Percentiles rank a stretch among this genome's conserved stretches.
These are phyloP conservation scores for Lydus trimaculatus DNA, from an alignment of 2,888 invertebrate species.

Conservation along the genomic window DNA sequence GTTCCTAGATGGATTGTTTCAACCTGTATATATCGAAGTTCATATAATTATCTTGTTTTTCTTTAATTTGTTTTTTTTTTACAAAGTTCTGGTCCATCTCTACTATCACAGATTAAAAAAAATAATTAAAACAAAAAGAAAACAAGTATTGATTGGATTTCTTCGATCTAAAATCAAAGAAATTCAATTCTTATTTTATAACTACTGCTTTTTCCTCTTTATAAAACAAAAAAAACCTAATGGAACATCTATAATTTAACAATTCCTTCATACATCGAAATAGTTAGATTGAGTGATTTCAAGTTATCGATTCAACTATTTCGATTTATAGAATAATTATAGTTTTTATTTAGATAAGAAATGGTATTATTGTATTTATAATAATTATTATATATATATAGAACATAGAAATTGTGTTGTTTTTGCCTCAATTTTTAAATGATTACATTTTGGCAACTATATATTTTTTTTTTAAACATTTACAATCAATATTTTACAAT, in stretches of 20 bases:
- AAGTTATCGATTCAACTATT: constrained; percentile 23
- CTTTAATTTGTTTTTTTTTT: constrained; percentile 52
- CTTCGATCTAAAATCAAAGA: neutral
- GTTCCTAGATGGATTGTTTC: too few relatives aligned
- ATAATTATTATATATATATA: too few relatives aligned
- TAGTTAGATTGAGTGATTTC: constrained; percentile 16
- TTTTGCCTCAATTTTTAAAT: too few relatives aligned
- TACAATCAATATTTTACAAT: constrained; percentile 49
- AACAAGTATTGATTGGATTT: neutral
- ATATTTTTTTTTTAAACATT: constrained; percentile 37
- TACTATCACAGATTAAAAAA: constrained; percentile 64
- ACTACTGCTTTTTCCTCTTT: constrained; percentile 6
- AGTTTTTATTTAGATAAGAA: too few relatives aligned
- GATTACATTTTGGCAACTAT: constrained; percentile 45
- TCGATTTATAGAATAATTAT: constrained; percentile 20
- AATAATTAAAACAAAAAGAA: constrained; percentile 39
- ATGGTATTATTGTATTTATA: too few relatives aligned
- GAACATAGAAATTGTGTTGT: constrained; percentile 40
- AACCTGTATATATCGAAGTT: constrained; percentile 44
- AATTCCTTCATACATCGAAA: constrained; percentile 48
- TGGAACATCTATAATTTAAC: constrained; percentile 36
- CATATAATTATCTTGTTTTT: constrained; percentile 25
- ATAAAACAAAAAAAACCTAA: constrained; percentile 29
- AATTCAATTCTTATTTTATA: constrained; percentile 3
- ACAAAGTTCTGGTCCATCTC: constrained; percentile 61